A percentile compares a stretch with the other conserved stretches of the same genome.
These are phyloP conservation scores for Herminia tarsipennalis DNA, from an alignment of 2,888 invertebrate genomes.

Conservation along the genomic window DNA sequence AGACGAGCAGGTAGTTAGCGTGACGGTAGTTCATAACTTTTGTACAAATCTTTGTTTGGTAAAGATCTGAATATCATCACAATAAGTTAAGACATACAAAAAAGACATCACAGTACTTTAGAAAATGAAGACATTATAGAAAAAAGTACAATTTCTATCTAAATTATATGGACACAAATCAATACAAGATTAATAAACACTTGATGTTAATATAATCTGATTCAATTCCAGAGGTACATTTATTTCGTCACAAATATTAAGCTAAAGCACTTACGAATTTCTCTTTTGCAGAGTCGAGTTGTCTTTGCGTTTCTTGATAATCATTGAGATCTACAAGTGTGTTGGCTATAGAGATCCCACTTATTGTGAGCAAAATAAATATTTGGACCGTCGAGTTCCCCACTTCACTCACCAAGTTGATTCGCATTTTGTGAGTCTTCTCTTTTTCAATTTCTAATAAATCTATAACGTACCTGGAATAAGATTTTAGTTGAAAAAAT, in stretches of 20 bases:
- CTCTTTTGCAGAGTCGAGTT: slow-evolving; percentile 79
- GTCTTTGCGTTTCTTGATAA: slow-evolving; percentile 89
- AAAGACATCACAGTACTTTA: no score
- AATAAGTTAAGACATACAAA: background rate
- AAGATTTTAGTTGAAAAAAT: background rate
- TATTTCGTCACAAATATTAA: slow-evolving; percentile 1
- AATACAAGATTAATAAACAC: background rate
- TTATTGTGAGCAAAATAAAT: slow-evolving; percentile 95
- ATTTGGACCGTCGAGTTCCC: slow-evolving; percentile 83
- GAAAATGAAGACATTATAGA: background rate
- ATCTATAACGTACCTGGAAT: slow-evolving; percentile 88
- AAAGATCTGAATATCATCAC: no score
- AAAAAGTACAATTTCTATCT: background rate
- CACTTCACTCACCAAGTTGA: slow-evolving; percentile 92
- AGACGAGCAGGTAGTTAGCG: no score
- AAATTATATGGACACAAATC: background rate
- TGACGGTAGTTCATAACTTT: no score
- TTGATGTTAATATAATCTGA: background rate
- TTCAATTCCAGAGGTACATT: background rate
- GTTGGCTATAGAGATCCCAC: slow-evolving; percentile 94
- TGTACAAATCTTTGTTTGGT: no score
- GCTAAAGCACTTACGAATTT: slow-evolving; percentile 86
- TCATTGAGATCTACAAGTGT: slow-evolving; percentile 94
- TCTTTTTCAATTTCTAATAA: slow-evolving; percentile 92
- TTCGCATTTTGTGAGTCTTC: slow-evolving; percentile 93